Conservation (phyloP, 2,888 invertebrate genomes). For the Platerodrilus igneus region DNA sequence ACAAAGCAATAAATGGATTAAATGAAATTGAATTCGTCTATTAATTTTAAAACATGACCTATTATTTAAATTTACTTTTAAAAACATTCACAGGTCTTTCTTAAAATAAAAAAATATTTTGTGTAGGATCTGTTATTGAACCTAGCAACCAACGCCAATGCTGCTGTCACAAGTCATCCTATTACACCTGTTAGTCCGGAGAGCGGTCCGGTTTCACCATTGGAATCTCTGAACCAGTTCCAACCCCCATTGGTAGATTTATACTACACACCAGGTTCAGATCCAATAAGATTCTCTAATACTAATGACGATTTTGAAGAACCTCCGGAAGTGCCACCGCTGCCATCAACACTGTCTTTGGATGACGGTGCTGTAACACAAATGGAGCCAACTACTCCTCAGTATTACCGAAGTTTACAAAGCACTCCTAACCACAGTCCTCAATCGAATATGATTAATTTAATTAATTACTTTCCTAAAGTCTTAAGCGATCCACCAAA, state of each 20-base stretch:
- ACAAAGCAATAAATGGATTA: no score
- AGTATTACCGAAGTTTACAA: constrained; percentile 46
- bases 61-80: no score
- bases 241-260: constrained; percentile 53
- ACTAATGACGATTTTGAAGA: constrained; percentile 34
- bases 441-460: constrained; percentile 45
- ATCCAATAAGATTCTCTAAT: constrained; percentile 42
- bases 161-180: constrained; percentile 40
- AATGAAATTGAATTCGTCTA: no score
- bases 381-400: constrained; percentile 33
- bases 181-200: constrained; percentile 45
- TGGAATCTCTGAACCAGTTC: constrained; percentile 50
- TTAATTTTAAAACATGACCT: no score
- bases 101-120: no score
- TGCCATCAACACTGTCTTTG: constrained; percentile 38
- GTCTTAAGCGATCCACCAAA: constrained; percentile 47
- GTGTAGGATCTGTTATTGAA: constrained; percentile 56
- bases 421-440: constrained; percentile 43
- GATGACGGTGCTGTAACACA: constrained; percentile 26
- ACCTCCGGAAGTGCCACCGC: constrained; percentile 43
- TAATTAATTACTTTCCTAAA: constrained; percentile 43
- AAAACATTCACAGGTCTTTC: no score
- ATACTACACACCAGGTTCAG: constrained; percentile 51
- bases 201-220: constrained; percentile 42
- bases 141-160: constrained; percentile 51